Percentiles rank a stretch among this genome's conserved stretches.
These are phyloP conservation scores for Sarcophilus harrisii DNA, from an alignment of 2,797 vertebrate genomes.

Conservation along the genomic window DNA sequence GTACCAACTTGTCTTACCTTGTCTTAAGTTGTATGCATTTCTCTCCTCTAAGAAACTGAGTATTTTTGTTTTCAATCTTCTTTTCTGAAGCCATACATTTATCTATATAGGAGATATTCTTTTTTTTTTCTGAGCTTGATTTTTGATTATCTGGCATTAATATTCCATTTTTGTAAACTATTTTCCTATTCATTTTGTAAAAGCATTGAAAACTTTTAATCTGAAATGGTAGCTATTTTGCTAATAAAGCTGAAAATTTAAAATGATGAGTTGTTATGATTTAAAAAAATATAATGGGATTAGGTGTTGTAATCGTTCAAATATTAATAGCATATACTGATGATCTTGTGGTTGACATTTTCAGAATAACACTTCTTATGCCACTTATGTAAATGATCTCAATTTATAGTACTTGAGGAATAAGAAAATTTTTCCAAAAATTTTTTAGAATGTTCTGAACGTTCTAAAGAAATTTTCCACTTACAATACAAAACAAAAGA, in stretches of 20 bases:
- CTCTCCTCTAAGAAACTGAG: slow-evolving; percentile 24
- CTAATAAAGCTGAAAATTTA: slow-evolving; percentile 19
- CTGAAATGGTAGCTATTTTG: slow-evolving; percentile 5
- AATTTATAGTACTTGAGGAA: slow-evolving; percentile 32
- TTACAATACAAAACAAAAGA: not conserved
- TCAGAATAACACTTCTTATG: slow-evolving; percentile 47
- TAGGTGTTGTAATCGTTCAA: slow-evolving; percentile 10
- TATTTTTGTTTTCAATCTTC: slow-evolving; percentile 17
- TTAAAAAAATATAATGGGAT: not conserved
- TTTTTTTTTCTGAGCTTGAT: slow-evolving; percentile 22
- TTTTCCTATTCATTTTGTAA: slow-evolving; percentile 49
- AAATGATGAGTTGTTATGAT: slow-evolving; percentile 7
- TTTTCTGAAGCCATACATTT: slow-evolving; percentile 44
- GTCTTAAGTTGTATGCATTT: not conserved
- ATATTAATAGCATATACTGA: not conserved
- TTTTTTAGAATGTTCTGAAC: not conserved
- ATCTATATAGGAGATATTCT: not conserved
- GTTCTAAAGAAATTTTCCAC: not conserved
- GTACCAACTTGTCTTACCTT: not conserved
- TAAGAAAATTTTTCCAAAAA: slow-evolving; percentile 5
- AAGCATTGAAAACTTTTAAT: slow-evolving; percentile 36
- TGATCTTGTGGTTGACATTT: slow-evolving; percentile 26
- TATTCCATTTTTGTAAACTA: slow-evolving; percentile 10
- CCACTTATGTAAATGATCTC: slow-evolving; percentile 9
- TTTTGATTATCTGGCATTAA: slow-evolving; percentile 54